A percentile compares a stretch with the other conserved stretches of the same genome.
phyloP scores from a whole-genome alignment of 2,113 vertebrate genomes.

The Scophthalmus maximus region DNA sequence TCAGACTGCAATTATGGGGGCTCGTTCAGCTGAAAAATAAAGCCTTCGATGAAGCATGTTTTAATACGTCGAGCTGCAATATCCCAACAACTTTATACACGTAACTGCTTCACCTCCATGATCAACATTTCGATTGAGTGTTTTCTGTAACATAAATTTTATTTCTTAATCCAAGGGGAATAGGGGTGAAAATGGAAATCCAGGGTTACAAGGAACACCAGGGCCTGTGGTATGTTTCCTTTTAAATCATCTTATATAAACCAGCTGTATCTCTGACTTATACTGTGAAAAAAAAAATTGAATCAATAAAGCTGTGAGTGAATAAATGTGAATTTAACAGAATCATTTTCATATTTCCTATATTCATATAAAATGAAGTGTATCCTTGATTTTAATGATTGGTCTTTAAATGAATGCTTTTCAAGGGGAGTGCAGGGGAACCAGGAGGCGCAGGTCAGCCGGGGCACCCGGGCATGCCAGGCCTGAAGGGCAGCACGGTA shows the following conservation, averaged over 20 bases:
- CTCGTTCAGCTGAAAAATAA: conserved; percentile 47
- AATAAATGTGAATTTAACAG: neutral
- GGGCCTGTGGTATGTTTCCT: conserved; percentile 86
- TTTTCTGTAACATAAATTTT: conserved; percentile 37
- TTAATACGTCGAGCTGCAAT: conserved; percentile 4
- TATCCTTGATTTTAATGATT: conserved; percentile 13
- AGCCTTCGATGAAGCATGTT: conserved; percentile 25
- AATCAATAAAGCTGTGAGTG: neutral
- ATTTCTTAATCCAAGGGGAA: conserved; percentile 84
- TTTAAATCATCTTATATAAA: conserved; percentile 15
- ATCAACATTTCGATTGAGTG: neutral
- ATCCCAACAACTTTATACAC: conserved; percentile 25
- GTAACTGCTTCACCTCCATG: too few relatives aligned
- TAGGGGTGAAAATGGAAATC: conserved; percentile 89
- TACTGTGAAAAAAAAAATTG: neutral
- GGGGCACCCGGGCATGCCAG: conserved; percentile 91
- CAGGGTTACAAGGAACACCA: conserved; percentile 83
- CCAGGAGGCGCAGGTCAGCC: conserved; percentile 86
- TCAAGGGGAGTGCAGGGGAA: conserved; percentile 88
- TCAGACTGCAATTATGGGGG: conserved; percentile 46
- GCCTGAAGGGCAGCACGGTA: conserved; percentile 89
- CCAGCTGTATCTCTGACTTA: neutral
- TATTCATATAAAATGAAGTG: neutral
- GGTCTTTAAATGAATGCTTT: conserved; percentile 5
- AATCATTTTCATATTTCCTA: too few relatives aligned